Conservation (phyloP, 2,797 vertebrate species). For the Pseudochirops cupreus region DNA sequence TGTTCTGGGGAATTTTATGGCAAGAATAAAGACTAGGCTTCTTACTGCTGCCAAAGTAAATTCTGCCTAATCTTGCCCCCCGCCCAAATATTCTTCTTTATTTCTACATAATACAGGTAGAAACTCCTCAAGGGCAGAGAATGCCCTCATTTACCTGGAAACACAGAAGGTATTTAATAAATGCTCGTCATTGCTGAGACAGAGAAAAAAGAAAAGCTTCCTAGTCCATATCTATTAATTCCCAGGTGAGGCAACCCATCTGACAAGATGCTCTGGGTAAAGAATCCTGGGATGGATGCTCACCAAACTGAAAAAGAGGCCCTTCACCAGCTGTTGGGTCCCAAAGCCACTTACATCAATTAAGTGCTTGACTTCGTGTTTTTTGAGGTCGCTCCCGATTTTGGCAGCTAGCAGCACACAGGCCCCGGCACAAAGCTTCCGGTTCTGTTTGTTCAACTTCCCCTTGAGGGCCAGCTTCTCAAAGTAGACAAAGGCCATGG, state of each 20-base stretch:
- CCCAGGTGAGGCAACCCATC: background rate
- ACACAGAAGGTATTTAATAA: background rate
- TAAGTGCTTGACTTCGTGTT: slow-evolving; percentile 97
- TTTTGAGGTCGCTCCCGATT: slow-evolving; percentile 97
- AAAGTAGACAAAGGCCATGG: slow-evolving; percentile 99
- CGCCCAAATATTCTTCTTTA: background rate
- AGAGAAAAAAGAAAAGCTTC: background rate
- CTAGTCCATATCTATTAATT: fast-evolving
- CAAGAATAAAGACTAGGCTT: background rate
- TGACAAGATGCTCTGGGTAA: background rate
- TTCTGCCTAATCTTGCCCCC: background rate
- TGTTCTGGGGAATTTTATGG: background rate
- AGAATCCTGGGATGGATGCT: background rate
- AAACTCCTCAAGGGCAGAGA: background rate
- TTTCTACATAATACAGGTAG: background rate
- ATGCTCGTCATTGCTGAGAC: background rate
- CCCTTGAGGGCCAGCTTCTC: slow-evolving; percentile 98
- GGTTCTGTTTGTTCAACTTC: slow-evolving; percentile 98
- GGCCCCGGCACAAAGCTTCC: slow-evolving; percentile 97
- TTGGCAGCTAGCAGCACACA: slow-evolving; percentile 97
- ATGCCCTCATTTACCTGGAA: background rate
- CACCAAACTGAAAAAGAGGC: fast-evolving
- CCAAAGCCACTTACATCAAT: slow-evolving; percentile 92
- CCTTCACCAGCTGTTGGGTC: background rate
- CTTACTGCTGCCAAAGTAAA: background rate